Evolutionary conservation across 2,797 vertebrate species (phyloP).

Genomic region (Sebastes trivittatus): DNA sequence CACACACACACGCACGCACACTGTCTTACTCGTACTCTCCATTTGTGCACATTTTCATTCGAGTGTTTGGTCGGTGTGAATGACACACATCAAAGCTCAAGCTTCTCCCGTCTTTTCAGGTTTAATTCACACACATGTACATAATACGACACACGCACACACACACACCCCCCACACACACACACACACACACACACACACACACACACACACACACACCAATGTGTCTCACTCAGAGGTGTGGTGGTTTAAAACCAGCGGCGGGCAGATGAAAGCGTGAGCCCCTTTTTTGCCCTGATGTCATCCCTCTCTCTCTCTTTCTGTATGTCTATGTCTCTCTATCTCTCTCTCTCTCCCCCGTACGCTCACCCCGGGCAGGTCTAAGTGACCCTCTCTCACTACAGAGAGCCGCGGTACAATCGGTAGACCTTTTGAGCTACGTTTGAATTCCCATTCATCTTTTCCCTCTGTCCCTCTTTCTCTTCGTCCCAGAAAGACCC

Average conservation of each 20-base stretch:
- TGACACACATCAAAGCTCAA: constrained; percentile 89
- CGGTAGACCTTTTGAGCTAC: constrained; percentile 73
- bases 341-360: constrained; percentile 13
- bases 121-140: constrained; percentile 71
- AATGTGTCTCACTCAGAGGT: constrained; percentile 58
- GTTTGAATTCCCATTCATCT: constrained; percentile 78
- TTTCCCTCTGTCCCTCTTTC: constrained; percentile 50
- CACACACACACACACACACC: constrained; percentile 3
- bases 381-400: constrained; percentile 72
- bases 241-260: constrained; percentile 70
- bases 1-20: constrained; percentile 6
- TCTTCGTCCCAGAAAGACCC: constrained; percentile 54
- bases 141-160: constrained; percentile 15
- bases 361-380: constrained; percentile 44
- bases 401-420: constrained; percentile 73
- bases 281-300: constrained; percentile 56
- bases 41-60: constrained; percentile 77
- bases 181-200: constrained; percentile 8
- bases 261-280: constrained; percentile 77
- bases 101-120: constrained; percentile 79
- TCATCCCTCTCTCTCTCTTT: constrained; percentile 38
- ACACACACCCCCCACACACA: background rate
- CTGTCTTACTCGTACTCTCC: constrained; percentile 51
- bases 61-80: constrained; percentile 85
- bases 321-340: background rate